Evolutionary conservation across 2,113 vertebrate species (phyloP), one percentile per base, ranked within the genome.

Genomic region (Clarias gariepinus): DNA sequence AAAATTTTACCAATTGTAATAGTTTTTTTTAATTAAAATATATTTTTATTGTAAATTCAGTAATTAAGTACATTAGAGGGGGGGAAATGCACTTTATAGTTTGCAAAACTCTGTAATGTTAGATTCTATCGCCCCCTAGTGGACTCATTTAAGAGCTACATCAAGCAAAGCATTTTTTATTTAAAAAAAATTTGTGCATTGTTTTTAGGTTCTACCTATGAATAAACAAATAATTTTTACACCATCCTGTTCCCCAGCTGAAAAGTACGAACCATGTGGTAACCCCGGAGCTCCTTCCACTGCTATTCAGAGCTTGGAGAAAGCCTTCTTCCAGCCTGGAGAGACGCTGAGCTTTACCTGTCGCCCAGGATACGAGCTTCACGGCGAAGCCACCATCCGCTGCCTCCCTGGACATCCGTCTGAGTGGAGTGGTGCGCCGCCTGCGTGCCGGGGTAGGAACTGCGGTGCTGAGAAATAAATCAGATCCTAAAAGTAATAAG

Each of bases 401-500:
- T 99, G 98, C 86, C 89, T 98, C 66, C 97, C 98, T 0, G 98
- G 98, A 77, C 97, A 98, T 90, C 98, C 98, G 0, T 99, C 98
- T 0, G 97, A 96, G 68, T 99, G 98, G 98, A 99, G 96, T 41
- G 94, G 94, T 87, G 93, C 95, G 0, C 97, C 98, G 0, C 98
- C 98, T 64, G 95, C 94, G 92, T 99, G 98, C 94, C 96, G 94
- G 92, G 96, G 96, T 96, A 82, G 85, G 80, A 68, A 86, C 73
- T 83, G 63, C 3, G 0, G n/a, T 36, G n/a, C 18, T 77, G 18
- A 36, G 18, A 18, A 58, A 79, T 9, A 33, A 78, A 28, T 28
- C 76, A 19, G 13, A 58, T 52, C 30, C 53, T 57, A n/a, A n/a
- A 25, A 28, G 12, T 15, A 77, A 25, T 28, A 6, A 53, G 47